Evolutionary conservation across 2,797 vertebrate genomes (phyloP).

Genomic region (Pelodytes ibericus): DNA sequence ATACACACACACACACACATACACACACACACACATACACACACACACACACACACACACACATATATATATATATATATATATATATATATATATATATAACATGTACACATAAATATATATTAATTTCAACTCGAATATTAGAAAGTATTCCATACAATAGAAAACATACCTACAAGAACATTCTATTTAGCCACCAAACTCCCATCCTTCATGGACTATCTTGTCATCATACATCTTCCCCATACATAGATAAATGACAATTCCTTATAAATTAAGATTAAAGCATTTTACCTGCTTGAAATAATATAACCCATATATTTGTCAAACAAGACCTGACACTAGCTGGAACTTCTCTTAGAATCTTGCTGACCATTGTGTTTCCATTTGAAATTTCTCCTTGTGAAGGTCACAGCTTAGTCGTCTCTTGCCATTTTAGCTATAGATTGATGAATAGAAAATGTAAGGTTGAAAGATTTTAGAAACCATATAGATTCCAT

Average conservation of each 20-base stretch:
- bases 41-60: too few species aligned
- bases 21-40: too few species aligned
- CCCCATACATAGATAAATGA: not conserved
- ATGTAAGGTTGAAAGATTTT: not conserved
- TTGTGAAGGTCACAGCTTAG: not conserved
- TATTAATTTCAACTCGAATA: too few species aligned
- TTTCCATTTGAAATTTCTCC: not conserved
- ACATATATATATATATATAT: too few species aligned
- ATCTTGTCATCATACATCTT: conserved; percentile 11
- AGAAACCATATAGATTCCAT: too few species aligned
- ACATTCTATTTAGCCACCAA: not conserved
- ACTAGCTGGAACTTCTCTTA: not conserved
- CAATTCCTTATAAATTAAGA: conserved; percentile 9
- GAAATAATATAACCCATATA: not conserved
- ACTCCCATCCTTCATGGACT: not conserved
- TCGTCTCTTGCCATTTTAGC: not conserved
- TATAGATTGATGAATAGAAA: not conserved
- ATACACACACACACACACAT: too few species aligned
- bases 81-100: too few species aligned
- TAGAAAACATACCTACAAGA: not conserved
- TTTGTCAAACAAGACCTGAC: not conserved
- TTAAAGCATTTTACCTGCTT: not conserved
- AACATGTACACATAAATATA: too few species aligned
- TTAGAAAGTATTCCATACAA: too few species aligned
- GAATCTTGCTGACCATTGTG: not conserved